These are phyloP conservation scores for Heptranchias perlo DNA, from an alignment of 2,113 vertebrate species.

Conservation along the genomic window DNA sequence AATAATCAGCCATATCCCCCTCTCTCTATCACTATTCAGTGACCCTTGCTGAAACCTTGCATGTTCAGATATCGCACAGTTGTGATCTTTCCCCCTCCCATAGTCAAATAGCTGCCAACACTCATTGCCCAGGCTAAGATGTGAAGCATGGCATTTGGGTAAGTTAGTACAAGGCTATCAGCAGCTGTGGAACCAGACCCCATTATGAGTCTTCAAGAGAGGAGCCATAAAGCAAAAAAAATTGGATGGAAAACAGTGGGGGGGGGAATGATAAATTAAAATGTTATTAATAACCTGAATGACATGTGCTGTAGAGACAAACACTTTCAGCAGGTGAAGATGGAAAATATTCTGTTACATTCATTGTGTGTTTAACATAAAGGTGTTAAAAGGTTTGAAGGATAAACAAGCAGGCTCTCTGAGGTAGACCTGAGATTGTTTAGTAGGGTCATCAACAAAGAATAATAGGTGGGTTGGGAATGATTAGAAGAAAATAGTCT, in stretches of 20 bases:
- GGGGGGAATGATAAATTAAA: not conserved
- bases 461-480: not conserved
- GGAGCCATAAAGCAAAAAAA: not conserved
- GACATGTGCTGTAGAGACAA: not conserved
- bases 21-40: not conserved
- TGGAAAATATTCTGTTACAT: not conserved
- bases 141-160: not conserved
- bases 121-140: not conserved
- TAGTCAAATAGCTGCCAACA: not conserved
- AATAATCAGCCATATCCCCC: not conserved
- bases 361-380: not conserved
- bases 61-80: not conserved
- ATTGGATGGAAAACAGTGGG: not conserved
- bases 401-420: not conserved
- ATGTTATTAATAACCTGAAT: not conserved
- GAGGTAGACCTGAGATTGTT: not conserved
- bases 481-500: not conserved
- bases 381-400: not conserved
- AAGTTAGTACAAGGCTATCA: not conserved
- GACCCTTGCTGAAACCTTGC: not conserved
- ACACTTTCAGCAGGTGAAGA: not conserved
- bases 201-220: not conserved
- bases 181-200: not conserved
- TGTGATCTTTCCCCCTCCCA: not conserved
- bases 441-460: not conserved